Evolutionary conservation across 2,888 invertebrate species (phyloP).

Genomic region (Xestia c-nigrum): DNA sequence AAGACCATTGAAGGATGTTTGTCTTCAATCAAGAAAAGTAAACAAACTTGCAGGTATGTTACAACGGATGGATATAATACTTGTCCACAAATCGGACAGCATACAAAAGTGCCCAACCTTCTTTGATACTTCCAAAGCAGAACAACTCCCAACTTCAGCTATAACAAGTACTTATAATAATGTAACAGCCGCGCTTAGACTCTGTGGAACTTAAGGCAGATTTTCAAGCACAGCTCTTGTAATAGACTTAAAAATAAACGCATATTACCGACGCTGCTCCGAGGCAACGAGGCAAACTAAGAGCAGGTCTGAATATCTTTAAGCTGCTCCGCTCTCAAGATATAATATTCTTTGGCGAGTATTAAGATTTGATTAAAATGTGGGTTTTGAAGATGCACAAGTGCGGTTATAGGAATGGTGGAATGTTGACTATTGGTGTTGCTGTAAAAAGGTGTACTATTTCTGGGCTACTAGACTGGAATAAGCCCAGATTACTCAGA

Average conservation of each 20-base stretch:
- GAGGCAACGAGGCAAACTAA: conserved; percentile 61
- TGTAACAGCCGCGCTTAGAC: conserved; percentile 39
- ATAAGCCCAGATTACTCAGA: not conserved
- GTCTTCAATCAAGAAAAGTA: not conserved
- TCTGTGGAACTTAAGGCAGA: conserved; percentile 49
- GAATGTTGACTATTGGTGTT: conserved; percentile 11
- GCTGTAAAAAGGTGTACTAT: not conserved
- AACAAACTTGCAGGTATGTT: not conserved
- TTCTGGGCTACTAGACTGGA: not conserved
- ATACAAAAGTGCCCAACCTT: not conserved
- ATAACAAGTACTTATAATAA: conserved; percentile 42
- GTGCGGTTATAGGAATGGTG: conserved; percentile 18
- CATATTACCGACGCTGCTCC: conserved; percentile 55
- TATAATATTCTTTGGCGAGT: conserved; percentile 57
- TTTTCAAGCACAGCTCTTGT: conserved; percentile 57
- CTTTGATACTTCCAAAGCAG: conserved; percentile 3
- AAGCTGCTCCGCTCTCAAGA: conserved; percentile 37
- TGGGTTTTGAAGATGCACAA: conserved; percentile 36
- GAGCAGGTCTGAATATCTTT: conserved; percentile 46
- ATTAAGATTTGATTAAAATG: conserved; percentile 64
- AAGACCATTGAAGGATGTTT: not conserved
- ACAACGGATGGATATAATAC: not conserved
- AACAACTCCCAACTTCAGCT: conserved; percentile 23
- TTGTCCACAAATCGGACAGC: not conserved
- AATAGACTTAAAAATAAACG: conserved; percentile 65